These are phyloP conservation scores for Drosophila watanabei DNA, from an alignment of 1,140 invertebrate species.

Conservation along the genomic window DNA sequence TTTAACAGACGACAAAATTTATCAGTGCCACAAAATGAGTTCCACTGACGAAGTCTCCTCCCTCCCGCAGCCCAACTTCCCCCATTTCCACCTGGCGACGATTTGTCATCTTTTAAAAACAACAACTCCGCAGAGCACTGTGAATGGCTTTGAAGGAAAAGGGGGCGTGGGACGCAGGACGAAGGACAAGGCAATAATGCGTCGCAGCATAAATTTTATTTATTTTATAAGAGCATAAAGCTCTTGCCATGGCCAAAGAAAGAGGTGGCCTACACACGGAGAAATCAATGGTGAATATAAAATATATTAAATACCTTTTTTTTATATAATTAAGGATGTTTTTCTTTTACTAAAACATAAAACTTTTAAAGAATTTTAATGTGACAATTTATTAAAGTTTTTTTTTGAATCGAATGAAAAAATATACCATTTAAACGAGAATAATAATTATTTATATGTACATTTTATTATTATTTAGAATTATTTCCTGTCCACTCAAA, in stretches of 20 bases:
- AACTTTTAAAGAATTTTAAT: no score
- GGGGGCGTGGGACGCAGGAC: constrained; percentile 34
- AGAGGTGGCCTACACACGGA: constrained; percentile 53
- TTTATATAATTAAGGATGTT: no score
- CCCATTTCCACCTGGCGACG: constrained; percentile 67
- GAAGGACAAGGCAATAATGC: constrained; percentile 81
- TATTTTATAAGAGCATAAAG: constrained; percentile 81
- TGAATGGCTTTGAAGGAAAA: constrained; percentile 19
- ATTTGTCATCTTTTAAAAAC: constrained; percentile 85
- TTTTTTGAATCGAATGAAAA: no score
- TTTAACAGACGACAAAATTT: constrained; percentile 78
- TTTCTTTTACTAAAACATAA: no score
- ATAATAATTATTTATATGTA: no score
- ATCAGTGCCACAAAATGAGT: constrained; percentile 80
- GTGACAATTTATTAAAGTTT: no score
- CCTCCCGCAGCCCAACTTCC: constrained; percentile 4
- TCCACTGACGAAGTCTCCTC: constrained; percentile 40
- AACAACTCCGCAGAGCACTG: constrained; percentile 47
- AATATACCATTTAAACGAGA: no score
- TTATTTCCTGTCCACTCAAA: not conserved
- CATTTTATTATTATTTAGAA: no score
- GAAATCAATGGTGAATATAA: not conserved
- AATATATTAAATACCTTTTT: no score
- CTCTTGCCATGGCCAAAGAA: constrained; percentile 56
- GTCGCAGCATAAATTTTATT: constrained; percentile 84